Evolutionary conservation across 1,140 invertebrate genomes (phyloP).

Genomic region (Cydia pomonella): DNA sequence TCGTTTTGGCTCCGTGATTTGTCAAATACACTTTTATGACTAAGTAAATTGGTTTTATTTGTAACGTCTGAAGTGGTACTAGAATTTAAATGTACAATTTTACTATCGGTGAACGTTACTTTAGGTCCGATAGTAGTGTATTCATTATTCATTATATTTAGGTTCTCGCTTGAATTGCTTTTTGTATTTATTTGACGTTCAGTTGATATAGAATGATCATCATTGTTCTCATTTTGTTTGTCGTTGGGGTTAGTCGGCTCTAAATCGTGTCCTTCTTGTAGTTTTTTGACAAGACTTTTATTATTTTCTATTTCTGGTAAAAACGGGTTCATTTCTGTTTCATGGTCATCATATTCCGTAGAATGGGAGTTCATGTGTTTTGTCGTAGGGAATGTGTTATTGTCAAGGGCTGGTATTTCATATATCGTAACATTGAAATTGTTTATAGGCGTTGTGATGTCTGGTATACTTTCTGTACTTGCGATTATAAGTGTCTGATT

Average conservation of each 20-base stretch:
- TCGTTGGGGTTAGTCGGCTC: conserved; percentile 68
- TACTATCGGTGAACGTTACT: neutral
- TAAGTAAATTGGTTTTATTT: neutral
- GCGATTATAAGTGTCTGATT: conserved; percentile 32
- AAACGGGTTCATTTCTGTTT: conserved; percentile 84
- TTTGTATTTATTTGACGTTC: conserved; percentile 26
- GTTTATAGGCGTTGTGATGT: conserved; percentile 54
- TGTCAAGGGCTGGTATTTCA: conserved; percentile 63
- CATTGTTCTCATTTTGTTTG: conserved; percentile 71
- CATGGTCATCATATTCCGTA: conserved; percentile 67
- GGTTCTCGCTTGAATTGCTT: neutral
- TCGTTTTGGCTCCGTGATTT: neutral
- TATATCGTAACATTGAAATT: conserved; percentile 71
- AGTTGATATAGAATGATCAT: conserved; percentile 52
- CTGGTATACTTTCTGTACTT: conserved; percentile 31
- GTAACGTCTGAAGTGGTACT: neutral
- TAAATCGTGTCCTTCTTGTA: conserved; percentile 78
- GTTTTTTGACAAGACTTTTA: conserved; percentile 80
- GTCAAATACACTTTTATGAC: neutral
- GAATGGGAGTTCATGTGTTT: conserved; percentile 53
- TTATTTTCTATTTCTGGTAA: conserved; percentile 83
- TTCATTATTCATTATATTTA: neutral
- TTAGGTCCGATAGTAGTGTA: neutral
- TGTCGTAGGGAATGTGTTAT: conserved; percentile 46
- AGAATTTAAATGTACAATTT: neutral